Base-by-base conservation (phyloP, 1,140 invertebrate genomes). In the Cotesia typhae region DNA sequence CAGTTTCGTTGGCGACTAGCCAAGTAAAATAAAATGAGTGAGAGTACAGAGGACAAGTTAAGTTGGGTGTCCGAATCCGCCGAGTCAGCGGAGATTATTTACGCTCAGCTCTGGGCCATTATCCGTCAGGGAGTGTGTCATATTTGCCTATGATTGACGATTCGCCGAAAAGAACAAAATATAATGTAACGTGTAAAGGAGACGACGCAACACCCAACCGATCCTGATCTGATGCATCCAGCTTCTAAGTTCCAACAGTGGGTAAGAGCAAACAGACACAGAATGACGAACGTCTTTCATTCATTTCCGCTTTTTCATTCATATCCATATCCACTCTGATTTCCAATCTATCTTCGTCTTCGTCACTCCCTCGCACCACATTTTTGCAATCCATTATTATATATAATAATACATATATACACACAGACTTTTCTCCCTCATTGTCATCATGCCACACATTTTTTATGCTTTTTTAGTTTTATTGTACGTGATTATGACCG, bases 61-160 rank as follows among this genome's bases (percentile, higher is more conserved):
- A 37, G 47, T 20, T 10, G 10, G 65, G 51, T 64, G 84, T 86
- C 82, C 83, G 85, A 87, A 85, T 84, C 75, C 83, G 86, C 81
- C 79, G 74, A 82, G 84, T 87, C 85, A 87, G 82, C 74, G 71
- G 60, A 81, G 82, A 87, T 87, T 87, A 83, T 86, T 86, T 84
- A 87, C 84, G 84, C 79, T 75, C 28, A 47, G 82, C 38, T 78
- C 81, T 80, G 38, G 20, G 37, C 79, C 75, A 76, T 84, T 85
- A 78, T 83, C 78, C 80, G 74, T 20, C 14, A 12, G 64, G 17
- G 63, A 38, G 14, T 9, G 84, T 87, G 86, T 87, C 86, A 87
- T 87, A 87, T 87, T 87, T 87, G 84, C 81, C 77, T 87, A 87
- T 87, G 86, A 87, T 87, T 85, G 81, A 87, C 85, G 86, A 87